Conservation (phyloP, 2,888 invertebrate species). For the Eilema sororculum region DNA sequence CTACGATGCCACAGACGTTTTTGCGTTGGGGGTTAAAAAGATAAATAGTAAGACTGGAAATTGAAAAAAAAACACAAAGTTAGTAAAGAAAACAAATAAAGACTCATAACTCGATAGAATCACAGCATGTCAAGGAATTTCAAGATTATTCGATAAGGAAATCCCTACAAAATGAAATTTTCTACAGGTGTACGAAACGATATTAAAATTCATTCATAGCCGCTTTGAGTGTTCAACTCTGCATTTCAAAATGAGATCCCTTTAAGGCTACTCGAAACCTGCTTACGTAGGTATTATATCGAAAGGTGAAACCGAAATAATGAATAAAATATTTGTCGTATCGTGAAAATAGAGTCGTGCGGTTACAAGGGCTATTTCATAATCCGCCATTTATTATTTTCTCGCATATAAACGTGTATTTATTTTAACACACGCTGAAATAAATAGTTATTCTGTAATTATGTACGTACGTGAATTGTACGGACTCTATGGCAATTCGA, state of each 20-base stretch:
- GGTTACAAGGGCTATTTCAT: not conserved
- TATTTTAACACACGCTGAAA: not conserved
- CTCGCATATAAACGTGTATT: not conserved
- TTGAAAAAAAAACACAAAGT: too few relatives aligned
- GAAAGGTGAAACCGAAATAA: conserved; percentile 31
- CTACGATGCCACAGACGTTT: too few relatives aligned
- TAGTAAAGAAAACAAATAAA: not conserved
- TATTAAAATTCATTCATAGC: conserved; percentile 63
- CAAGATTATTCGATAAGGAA: conserved; percentile 30
- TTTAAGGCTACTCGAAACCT: conserved; percentile 7
- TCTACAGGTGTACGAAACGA: conserved; percentile 39
- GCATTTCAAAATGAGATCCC: conserved; percentile 60
- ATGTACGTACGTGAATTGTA: too few relatives aligned
- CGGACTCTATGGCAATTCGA: too few relatives aligned
- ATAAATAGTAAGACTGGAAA: too few relatives aligned
- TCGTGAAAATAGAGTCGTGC: not conserved
- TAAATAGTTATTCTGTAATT: too few relatives aligned
- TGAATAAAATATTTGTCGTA: conserved; percentile 8
- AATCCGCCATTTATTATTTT: not conserved
- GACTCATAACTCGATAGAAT: conserved; percentile 28
- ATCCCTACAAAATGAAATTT: conserved; percentile 36
- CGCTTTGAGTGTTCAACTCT: conserved; percentile 49
- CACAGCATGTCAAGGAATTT: conserved; percentile 10
- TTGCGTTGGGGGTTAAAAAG: too few relatives aligned
- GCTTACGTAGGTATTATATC: conserved; percentile 28